Percentiles rank a stretch among this genome's conserved stretches.
These are phyloP conservation scores for Cuniculus paca DNA, from an alignment of 2,797 vertebrate genomes.

Conservation along the genomic window DNA sequence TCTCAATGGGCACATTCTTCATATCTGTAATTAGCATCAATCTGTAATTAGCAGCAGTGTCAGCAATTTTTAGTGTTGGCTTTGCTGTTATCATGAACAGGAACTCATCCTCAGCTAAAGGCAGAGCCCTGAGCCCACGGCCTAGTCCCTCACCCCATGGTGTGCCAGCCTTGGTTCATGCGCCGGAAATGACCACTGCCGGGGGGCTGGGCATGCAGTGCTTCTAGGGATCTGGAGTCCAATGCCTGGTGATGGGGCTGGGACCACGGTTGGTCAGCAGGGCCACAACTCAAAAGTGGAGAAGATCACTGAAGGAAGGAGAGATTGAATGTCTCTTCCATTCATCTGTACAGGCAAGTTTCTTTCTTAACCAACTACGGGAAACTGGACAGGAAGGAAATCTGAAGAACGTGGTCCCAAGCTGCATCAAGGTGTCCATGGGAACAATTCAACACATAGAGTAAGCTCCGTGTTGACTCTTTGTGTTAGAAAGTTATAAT, in stretches of 20 bases:
- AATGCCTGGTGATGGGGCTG: too few species aligned
- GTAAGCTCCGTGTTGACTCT: too few species aligned
- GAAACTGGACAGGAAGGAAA: not conserved
- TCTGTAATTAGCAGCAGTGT: constrained; percentile 30
- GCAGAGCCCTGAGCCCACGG: not conserved
- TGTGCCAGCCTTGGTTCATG: not conserved
- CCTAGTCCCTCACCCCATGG: not conserved
- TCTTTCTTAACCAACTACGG: not conserved
- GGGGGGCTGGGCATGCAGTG: not conserved
- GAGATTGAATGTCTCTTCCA: not conserved
- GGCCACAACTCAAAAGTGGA: not conserved
- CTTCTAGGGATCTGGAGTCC: not conserved
- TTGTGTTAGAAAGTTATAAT: not conserved
- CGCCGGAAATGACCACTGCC: accelerated
- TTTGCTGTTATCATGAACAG: not conserved
- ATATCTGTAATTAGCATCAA: constrained; percentile 42
- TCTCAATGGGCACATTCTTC: constrained; percentile 44
- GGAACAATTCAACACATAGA: not conserved
- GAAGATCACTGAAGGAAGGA: not conserved
- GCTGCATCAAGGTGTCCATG: not conserved
- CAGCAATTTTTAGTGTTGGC: not conserved
- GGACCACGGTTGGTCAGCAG: not conserved
- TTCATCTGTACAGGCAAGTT: not conserved
- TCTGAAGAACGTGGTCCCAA: not conserved
- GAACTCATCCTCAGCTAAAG: not conserved